Conservation (phyloP, 2,113 vertebrate genomes). For the Corythornis madagascariensis region DNA sequence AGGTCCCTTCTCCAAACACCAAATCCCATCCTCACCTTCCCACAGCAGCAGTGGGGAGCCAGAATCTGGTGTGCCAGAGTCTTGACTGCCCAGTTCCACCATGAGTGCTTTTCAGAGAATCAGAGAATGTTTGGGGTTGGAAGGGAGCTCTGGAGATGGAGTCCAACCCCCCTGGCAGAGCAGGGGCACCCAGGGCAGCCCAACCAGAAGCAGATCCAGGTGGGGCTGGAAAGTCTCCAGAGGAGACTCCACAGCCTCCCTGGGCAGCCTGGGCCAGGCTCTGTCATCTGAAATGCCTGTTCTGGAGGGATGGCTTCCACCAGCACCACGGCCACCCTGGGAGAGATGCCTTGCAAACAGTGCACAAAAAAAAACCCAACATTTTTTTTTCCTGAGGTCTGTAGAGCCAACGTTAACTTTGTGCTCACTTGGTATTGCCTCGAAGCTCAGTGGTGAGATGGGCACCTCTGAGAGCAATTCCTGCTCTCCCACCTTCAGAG, state of each 20-base stretch:
- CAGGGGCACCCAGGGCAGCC: no score
- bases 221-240: no score
- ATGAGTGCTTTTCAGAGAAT: fast-evolving
- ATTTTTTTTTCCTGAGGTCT: neutral
- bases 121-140: no score
- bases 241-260: no score
- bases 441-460: fast-evolving
- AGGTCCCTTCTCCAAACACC: neutral
- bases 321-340: neutral
- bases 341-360: neutral
- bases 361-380: fast-evolving
- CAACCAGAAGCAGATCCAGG: no score
- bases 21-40: neutral
- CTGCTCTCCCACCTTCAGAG: neutral
- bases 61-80: neutral
- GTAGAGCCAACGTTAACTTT: neutral
- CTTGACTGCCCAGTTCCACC: neutral
- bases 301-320: neutral
- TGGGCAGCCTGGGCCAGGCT: no score
- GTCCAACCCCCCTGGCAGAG: no score
- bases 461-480: neutral
- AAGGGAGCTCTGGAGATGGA: no score
- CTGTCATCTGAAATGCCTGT: neutral
- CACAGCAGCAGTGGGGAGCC: neutral
- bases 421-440: neutral